A percentile compares a stretch with the other conserved stretches of the same genome.
These are phyloP conservation scores for Onychomys arenicola DNA, from an alignment of 2,797 vertebrate species.

Conservation along the genomic window DNA sequence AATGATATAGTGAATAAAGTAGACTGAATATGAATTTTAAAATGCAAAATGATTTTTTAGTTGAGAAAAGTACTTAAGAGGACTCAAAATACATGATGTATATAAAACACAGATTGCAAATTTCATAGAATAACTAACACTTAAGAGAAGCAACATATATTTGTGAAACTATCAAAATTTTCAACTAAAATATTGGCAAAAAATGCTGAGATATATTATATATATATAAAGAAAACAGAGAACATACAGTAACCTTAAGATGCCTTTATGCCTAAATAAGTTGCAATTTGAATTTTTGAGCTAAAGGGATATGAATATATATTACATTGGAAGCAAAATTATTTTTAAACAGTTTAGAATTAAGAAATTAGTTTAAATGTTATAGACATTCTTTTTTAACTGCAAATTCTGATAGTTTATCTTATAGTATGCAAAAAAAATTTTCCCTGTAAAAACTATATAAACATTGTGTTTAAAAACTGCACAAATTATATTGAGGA, in stretches of 20 bases:
- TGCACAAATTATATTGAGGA: no score
- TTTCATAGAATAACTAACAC: not conserved
- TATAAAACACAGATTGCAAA: not conserved
- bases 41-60: not conserved
- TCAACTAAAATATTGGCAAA: not conserved
- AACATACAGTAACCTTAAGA: not conserved
- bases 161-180: not conserved
- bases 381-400: no score
- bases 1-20: not conserved
- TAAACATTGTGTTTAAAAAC: no score
- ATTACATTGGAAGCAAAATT: not conserved
- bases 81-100: not conserved
- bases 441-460: no score
- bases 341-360: no score
- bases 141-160: not conserved
- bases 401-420: no score
- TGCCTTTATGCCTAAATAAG: not conserved
- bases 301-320: not conserved
- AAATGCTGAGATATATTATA: not conserved
- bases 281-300: not conserved
- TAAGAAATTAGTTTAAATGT: no score
- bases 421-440: no score
- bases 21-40: not conserved
- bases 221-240: not conserved
- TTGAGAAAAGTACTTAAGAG: not conserved